Conservation (phyloP, 2,113 vertebrate species). For the Motacilla alba region DNA sequence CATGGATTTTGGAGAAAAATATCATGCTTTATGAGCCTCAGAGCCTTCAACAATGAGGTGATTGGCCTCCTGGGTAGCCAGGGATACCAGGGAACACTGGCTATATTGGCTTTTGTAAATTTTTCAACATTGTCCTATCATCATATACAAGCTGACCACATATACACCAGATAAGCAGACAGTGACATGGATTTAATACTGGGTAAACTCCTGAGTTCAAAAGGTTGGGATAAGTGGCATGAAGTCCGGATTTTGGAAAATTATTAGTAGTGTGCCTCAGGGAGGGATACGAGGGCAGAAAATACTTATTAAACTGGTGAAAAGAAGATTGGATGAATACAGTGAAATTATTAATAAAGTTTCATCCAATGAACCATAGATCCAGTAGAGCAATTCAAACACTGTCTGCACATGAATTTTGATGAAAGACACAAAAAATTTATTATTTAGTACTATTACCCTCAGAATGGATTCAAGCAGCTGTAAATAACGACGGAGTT, state of each 20-base stretch:
- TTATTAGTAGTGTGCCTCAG: background rate
- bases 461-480: background rate
- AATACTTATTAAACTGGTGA: background rate
- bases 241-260: background rate
- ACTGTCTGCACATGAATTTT: background rate
- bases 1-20: background rate
- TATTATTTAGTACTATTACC: background rate
- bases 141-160: accelerated
- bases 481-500: background rate
- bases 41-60: background rate
- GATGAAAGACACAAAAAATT: background rate
- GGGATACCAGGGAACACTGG: background rate
- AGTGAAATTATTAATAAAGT: background rate
- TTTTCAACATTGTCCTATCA: background rate
- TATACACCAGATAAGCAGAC: background rate
- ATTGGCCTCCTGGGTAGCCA: background rate
- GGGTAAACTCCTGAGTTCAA: background rate
- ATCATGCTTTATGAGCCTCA: background rate
- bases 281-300: accelerated
- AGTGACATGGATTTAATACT: background rate
- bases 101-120: background rate
- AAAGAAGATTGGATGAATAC: background rate
- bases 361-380: background rate
- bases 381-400: background rate
- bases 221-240: background rate